Evolutionary conservation across 2,113 vertebrate species (phyloP), one percentile per base, ranked within the genome.

Genomic region (Semnopithecus entellus): DNA sequence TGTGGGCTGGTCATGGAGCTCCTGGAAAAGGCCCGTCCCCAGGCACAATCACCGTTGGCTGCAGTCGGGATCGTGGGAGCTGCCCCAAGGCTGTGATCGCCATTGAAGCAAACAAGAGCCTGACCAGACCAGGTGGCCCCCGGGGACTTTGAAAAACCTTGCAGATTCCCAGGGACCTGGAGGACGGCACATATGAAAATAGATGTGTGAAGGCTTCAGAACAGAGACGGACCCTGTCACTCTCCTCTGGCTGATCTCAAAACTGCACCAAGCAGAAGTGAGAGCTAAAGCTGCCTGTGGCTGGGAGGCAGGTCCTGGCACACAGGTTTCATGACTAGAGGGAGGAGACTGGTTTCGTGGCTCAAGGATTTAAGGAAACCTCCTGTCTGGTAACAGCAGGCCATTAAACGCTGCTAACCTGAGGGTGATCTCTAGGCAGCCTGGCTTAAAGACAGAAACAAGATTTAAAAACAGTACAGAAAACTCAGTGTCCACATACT

Each of bases 111-210:
- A 32, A 6, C 2, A 4, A 3, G 75, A 45, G 18, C 2, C 35
- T 10, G 5, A n/a, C n/a, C 23, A 40, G 30, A 45, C 55, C 5
- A n/a, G 22, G 6, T 22, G 59, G 43, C 35, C 48, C 20, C 6
- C 0, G 35, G 6, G 43, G 40, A 3, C 35, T 7, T 30, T 8
- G 12, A 0, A 32, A 90, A 40, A 0, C 40, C 50, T 68, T 6
- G 50, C 4, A 0, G 18, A 1, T 22, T 22, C 45, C 57, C 13
- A 0, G 84, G 40, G 10, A 2, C 11, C 30, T 18, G 4, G 43
- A 48, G 38, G 20, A 6, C 20, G 0, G 7, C 43, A 18, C 30
- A 0, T 2, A 0, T 7, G 40, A 61, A 25, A 2, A 0, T 3
- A 12, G 16, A 3, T 4, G 35, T 27, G 27, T 45, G 1, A 13